These are phyloP conservation scores for Bagarius yarrelli DNA, from an alignment of 2,113 vertebrate genomes.

Conservation along the genomic window DNA sequence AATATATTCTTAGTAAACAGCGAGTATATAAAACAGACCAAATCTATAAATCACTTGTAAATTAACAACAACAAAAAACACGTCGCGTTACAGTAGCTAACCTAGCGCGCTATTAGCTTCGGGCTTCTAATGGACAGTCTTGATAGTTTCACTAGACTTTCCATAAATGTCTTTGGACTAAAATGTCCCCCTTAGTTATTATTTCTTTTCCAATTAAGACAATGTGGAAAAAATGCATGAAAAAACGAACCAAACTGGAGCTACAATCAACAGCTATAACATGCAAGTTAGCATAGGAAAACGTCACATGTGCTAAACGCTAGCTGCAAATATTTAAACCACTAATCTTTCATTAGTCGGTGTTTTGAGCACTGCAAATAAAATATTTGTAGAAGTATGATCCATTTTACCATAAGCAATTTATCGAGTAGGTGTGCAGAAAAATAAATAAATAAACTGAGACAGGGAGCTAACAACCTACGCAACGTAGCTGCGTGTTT, in stretches of 20 bases:
- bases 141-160: no score
- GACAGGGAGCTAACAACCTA: not conserved
- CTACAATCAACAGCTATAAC: not conserved
- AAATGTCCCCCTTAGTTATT: no score
- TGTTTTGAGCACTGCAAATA: not conserved
- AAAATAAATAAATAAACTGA: not conserved
- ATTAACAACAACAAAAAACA: no score
- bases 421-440: not conserved
- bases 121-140: not conserved
- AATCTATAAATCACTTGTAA: not conserved
- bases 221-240: no score
- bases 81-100: not conserved
- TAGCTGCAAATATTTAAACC: no score
- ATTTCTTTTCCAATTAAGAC: not conserved
- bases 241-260: not conserved
- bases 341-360: not conserved
- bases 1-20: not conserved
- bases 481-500: not conserved
- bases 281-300: not conserved
- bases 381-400: not conserved
- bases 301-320: not conserved
- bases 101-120: not conserved
- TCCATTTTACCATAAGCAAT: not conserved
- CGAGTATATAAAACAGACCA: not conserved
- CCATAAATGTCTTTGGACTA: not conserved